A percentile compares a stretch with the other conserved stretches of the same genome.
These are phyloP conservation scores for Galbula dea DNA, from an alignment of 2,113 vertebrate genomes.

Conservation along the genomic window DNA sequence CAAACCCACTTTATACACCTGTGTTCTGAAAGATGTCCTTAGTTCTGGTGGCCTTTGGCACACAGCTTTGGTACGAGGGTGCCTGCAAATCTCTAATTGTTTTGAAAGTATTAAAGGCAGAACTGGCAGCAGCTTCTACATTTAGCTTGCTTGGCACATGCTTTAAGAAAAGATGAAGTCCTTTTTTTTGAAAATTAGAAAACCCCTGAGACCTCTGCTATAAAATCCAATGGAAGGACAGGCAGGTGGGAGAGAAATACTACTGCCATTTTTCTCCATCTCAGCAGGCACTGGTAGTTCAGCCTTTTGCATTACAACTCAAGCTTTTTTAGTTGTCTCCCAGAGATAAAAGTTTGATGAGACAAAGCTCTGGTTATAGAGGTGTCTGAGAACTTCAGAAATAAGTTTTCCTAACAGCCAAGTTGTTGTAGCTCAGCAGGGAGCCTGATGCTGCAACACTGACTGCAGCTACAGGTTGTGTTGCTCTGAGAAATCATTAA, in stretches of 20 bases:
- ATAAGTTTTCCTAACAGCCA: neutral
- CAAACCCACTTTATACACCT: neutral
- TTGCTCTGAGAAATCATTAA: neutral
- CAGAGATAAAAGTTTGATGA: neutral
- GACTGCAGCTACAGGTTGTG: neutral
- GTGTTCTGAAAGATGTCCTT: neutral
- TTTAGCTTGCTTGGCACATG: constrained; percentile 18
- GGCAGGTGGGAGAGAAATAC: constrained; percentile 38
- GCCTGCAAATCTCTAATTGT: constrained; percentile 30
- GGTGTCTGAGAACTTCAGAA: neutral
- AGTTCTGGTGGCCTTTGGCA: constrained; percentile 23
- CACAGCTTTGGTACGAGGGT: neutral
- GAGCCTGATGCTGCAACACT: neutral
- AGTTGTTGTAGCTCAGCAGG: neutral
- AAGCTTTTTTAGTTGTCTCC: constrained; percentile 16
- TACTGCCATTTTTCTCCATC: constrained; percentile 23
- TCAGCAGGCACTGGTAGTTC: constrained; percentile 38
- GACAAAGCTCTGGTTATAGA: neutral
- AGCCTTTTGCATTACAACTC: neutral
- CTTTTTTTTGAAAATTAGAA: constrained; percentile 31
- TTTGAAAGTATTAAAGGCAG: constrained; percentile 29
- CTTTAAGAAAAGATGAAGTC: constrained; percentile 10
- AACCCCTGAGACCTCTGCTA: neutral
- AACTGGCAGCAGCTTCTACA: neutral
- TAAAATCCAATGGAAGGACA: constrained; percentile 49